Percentiles rank a stretch among this genome's conserved stretches.
phyloP scores from a whole-genome alignment of 2,797 vertebrate species.

The Synaphobranchus kaupii region DNA sequence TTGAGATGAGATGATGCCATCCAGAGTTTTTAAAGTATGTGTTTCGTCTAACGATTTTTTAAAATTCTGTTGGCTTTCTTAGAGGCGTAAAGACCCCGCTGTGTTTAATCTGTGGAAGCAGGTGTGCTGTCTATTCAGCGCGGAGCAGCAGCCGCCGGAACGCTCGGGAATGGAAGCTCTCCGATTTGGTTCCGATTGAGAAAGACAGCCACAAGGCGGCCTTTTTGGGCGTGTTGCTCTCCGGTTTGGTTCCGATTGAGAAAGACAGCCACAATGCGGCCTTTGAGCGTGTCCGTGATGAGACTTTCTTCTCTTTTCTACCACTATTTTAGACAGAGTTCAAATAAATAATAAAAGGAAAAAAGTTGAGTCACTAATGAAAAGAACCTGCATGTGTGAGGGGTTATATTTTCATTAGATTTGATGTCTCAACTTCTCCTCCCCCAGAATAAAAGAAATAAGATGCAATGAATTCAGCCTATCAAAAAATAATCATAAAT shows the following conservation, averaged over 20 bases:
- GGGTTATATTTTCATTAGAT: no score
- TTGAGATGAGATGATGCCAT: neutral
- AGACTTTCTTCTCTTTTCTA: slow-evolving; percentile 37
- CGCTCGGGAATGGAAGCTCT: neutral
- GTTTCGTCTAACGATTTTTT: neutral
- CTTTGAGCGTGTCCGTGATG: neutral
- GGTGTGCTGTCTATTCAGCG: neutral
- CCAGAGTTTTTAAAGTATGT: neutral
- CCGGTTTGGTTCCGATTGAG: no score
- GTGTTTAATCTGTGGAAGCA: neutral
- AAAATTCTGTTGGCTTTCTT: neutral
- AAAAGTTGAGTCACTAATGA: neutral
- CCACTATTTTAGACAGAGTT: slow-evolving; percentile 50
- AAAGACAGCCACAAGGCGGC: no score
- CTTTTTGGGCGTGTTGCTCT: no score
- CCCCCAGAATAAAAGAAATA: no score
- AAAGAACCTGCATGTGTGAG: neutral
- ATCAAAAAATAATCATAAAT: no score
- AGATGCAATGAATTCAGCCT: no score
- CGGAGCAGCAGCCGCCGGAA: neutral
- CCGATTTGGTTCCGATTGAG: neutral
- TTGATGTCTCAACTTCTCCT: no score
- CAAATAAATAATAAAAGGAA: neutral
- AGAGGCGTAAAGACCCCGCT: neutral
- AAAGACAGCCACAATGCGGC: neutral